A percentile compares a stretch with the other conserved stretches of the same genome.
These are phyloP conservation scores for Radopholus similis DNA, from an alignment of 1,140 invertebrate species.

Conservation along the genomic window DNA sequence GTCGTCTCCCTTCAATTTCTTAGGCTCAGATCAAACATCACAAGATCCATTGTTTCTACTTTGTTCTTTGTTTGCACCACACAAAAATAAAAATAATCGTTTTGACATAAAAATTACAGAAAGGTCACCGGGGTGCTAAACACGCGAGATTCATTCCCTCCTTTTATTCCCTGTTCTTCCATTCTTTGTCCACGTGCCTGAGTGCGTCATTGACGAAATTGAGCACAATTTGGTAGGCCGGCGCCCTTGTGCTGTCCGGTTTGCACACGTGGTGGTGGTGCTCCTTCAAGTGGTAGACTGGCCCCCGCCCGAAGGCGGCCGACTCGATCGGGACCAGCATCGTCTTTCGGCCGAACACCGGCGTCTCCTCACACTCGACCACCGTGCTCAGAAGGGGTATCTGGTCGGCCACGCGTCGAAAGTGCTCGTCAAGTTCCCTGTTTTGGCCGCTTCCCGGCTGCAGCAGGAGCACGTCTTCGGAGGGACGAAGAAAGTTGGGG, in stretches of 20 bases:
- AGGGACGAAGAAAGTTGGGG: conserved; percentile 32
- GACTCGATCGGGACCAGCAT: conserved; percentile 40
- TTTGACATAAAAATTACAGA: no score
- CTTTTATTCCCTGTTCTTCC: no score
- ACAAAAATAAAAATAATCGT: no score
- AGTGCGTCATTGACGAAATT: conserved; percentile 35
- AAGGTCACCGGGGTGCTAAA: no score
- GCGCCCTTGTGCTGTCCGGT: conserved; percentile 22
- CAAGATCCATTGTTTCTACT: no score
- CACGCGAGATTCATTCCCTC: no score
- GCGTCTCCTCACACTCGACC: conserved; percentile 25
- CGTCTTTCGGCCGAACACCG: conserved; percentile 23
- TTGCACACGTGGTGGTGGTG: conserved; percentile 34
- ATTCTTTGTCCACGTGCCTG: not conserved
- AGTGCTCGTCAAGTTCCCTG: conserved; percentile 30
- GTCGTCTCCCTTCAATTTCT: no score
- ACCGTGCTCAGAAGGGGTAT: conserved; percentile 37
- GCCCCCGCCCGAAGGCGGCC: conserved; percentile 29
- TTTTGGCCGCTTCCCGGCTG: conserved; percentile 32
- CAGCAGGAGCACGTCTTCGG: conserved; percentile 36
- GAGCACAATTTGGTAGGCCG: conserved; percentile 29
- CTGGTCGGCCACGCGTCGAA: conserved; percentile 12
- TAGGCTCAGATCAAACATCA: no score
- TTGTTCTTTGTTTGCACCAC: no score
- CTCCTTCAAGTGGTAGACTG: conserved; percentile 35